Evolutionary conservation across 2,888 invertebrate genomes (phyloP).

Genomic region (Temnothorax unifasciatus): DNA sequence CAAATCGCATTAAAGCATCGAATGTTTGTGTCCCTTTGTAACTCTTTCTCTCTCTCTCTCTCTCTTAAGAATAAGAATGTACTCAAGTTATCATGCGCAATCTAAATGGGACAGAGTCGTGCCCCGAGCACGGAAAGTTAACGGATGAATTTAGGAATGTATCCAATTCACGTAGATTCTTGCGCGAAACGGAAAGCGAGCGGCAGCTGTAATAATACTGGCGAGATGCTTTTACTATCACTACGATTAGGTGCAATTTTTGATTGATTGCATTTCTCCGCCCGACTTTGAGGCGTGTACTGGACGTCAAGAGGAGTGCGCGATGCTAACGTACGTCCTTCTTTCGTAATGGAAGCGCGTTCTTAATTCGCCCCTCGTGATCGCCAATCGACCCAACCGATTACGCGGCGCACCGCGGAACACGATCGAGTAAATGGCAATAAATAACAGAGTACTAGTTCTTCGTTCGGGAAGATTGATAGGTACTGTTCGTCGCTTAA

Average conservation of each 20-base stretch:
- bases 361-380: slow-evolving; percentile 31
- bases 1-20: not conserved
- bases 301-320: not conserved
- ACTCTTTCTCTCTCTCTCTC: too few relatives aligned
- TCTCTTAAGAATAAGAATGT: not conserved
- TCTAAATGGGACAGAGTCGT: not conserved
- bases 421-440: slow-evolving; percentile 44
- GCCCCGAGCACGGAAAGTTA: not conserved
- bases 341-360: slow-evolving; percentile 30
- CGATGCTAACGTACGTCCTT: slow-evolving; percentile 10
- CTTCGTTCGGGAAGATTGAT: slow-evolving; percentile 29
- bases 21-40: not conserved
- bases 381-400: slow-evolving; percentile 26
- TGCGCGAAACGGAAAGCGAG: slow-evolving; percentile 24
- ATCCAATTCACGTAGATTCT: not conserved
- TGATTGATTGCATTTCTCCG: slow-evolving; percentile 32
- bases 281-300: not conserved
- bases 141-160: not conserved
- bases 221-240: not conserved
- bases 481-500: slow-evolving; percentile 22
- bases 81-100: not conserved
- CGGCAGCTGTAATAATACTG: slow-evolving; percentile 16
- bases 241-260: slow-evolving; percentile 26
- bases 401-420: slow-evolving; percentile 32
- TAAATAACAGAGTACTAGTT: slow-evolving; percentile 51